Evolutionary conservation across 2,113 vertebrate genomes (phyloP).

Genomic region (Pomatostomus ruficeps): DNA sequence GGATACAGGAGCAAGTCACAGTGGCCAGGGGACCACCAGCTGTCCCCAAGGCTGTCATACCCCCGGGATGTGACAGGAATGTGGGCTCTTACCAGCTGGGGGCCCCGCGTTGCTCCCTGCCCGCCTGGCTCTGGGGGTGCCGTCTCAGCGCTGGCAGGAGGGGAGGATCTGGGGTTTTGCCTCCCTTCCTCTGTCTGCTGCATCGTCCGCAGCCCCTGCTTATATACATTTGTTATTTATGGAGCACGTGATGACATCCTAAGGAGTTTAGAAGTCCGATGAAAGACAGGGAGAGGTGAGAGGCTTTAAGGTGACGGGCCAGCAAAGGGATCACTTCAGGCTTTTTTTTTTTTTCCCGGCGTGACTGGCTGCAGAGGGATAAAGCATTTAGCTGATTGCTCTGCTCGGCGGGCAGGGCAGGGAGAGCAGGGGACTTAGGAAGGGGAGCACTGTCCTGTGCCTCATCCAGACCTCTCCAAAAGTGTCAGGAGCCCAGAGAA

Average conservation of each 20-base stretch:
- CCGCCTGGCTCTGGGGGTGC: not conserved
- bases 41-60: not conserved
- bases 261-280: conserved; percentile 48
- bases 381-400: conserved; percentile 65
- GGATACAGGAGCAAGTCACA: accelerated
- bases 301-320: conserved; percentile 44
- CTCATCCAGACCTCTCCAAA: not conserved
- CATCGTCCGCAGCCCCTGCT: not conserved
- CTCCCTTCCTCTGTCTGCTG: not conserved
- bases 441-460: not conserved
- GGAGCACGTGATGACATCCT: conserved; percentile 53
- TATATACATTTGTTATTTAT: conserved; percentile 51
- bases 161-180: not conserved
- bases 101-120: not conserved
- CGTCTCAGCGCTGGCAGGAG: not conserved
- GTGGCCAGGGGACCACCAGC: not conserved
- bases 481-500: accelerated
- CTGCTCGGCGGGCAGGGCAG: not conserved
- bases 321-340: conserved; percentile 6
- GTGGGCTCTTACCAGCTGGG: not conserved
- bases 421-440: not conserved
- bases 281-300: conserved; percentile 51
- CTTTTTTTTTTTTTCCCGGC: not conserved
- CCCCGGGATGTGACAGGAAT: not conserved
- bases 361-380: conserved; percentile 18